Evolutionary conservation across 1,140 invertebrate genomes (phyloP).

Genomic region (Archegozetes longisetosus): DNA sequence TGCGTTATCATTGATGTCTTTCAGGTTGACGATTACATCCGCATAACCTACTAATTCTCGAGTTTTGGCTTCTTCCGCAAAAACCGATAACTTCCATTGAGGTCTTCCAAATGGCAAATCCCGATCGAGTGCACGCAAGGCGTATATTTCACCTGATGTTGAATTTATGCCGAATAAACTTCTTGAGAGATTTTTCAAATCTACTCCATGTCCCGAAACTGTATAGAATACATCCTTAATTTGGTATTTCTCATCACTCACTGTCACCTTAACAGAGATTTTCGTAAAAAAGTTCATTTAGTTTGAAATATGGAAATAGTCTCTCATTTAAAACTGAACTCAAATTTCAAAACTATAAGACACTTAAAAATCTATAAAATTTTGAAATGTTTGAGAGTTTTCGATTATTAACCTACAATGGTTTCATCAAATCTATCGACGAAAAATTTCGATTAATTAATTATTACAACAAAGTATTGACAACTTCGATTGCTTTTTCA

Average conservation of each 20-base stretch:
- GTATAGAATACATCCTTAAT: neutral
- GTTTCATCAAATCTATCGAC: too few species aligned
- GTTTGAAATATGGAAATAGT: too few species aligned
- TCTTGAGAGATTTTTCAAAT: neutral
- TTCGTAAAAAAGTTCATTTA: neutral
- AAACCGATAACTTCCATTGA: slow-evolving; percentile 78
- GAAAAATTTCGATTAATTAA: too few species aligned
- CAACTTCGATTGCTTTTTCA: too few species aligned
- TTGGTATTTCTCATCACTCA: neutral
- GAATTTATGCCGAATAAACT: slow-evolving; percentile 83
- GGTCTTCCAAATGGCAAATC: slow-evolving; percentile 88
- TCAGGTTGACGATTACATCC: slow-evolving; percentile 89
- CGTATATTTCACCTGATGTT: slow-evolving; percentile 75
- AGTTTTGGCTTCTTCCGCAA: slow-evolving; percentile 71
- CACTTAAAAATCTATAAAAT: too few species aligned
- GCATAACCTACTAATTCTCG: slow-evolving; percentile 78
- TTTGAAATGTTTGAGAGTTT: too few species aligned
- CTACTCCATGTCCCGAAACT: neutral
- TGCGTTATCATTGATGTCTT: slow-evolving; percentile 95
- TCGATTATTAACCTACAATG: too few species aligned
- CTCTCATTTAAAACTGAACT: too few species aligned
- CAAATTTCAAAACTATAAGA: too few species aligned
- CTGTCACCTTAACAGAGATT: neutral
- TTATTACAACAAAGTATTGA: too few species aligned
- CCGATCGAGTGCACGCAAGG: slow-evolving; percentile 66